Percentiles rank a stretch among this genome's conserved stretches.
Conservation (phyloP, 2,797 vertebrate species). For the Melanotaenia maccullochi region DNA sequence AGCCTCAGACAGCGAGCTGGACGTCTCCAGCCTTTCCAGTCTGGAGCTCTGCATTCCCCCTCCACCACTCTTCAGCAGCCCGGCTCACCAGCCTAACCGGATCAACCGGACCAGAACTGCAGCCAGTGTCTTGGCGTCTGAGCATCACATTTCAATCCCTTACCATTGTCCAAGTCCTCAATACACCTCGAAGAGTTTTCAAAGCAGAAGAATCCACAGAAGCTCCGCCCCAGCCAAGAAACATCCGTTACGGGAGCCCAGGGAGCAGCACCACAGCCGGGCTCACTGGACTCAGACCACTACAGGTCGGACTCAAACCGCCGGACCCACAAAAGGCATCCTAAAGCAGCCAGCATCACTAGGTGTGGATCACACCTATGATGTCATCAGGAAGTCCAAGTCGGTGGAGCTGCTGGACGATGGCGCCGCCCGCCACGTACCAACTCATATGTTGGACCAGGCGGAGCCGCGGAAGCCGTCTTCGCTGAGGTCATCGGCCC, state of each 20-base stretch:
- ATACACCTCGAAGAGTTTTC: not conserved
- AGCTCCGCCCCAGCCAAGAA: slow-evolving; percentile 56
- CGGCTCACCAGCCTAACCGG: not conserved
- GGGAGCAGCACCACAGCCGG: not conserved
- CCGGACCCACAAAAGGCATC: slow-evolving; percentile 73
- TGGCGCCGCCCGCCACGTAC: not conserved
- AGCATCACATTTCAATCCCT: not conserved
- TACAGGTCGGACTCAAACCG: not conserved
- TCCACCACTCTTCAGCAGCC: slow-evolving; percentile 38
- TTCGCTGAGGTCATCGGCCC: slow-evolving; percentile 7
- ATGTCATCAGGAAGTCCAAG: slow-evolving; percentile 79
- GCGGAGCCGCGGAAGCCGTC: not conserved
- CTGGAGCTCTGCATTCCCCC: slow-evolving; percentile 68
- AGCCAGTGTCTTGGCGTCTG: not conserved
- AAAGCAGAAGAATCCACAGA: slow-evolving; percentile 62
- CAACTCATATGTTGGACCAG: slow-evolving; percentile 48
- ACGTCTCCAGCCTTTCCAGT: slow-evolving; percentile 79
- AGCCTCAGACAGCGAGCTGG: slow-evolving; percentile 84
- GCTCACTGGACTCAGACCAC: not conserved
- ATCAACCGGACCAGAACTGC: slow-evolving; percentile 2
- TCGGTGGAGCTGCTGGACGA: slow-evolving; percentile 78
- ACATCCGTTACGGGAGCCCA: not conserved
- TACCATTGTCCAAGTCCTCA: accelerated
- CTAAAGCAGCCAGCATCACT: slow-evolving; percentile 81
- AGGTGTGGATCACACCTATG: slow-evolving; percentile 39